Evolutionary conservation across 35 echinoderm and acorn worm genomes (phyloP), one percentile per base, ranked within the genome.

Genomic region (Lytechinus pictus): DNA sequence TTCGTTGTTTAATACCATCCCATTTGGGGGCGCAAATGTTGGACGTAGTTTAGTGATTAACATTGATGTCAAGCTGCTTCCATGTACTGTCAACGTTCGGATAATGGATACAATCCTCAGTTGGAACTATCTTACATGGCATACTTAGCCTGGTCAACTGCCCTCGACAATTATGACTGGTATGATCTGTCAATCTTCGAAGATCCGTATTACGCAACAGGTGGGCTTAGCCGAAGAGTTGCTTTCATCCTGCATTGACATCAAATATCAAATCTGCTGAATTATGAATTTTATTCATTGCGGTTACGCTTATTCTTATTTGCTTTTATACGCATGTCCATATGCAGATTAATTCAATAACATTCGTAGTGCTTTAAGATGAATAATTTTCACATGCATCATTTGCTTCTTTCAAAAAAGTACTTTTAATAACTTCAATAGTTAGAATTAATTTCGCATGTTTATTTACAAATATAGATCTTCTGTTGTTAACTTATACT

Each of bases 121-220:
- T 27, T 57, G 92, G 92, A 93, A 93, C 92, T 93, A 19, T 57
- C 92, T 9, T 93, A 93, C 27, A 93, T 93, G 92, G 53, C 92
- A 55, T 93, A 93, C 57, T 27, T 93, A 12, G 92, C 92, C 8
- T 93, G 92, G 92, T 93, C 92, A 28, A 93, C 92, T 53, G 92
- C 92, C 52, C 92, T 93, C 52, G 92, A 93, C 55, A 93, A 57
- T 93, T 93, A 93, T 57, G 92, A 93, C 53, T 93, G 92, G 92
- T 93, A 93, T 57, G 92, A 93, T 57, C 52, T 13, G 92, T 93
- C 92, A 55, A 11, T 93, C 53, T 93, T 55, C 54, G 92, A 93
- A 27, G 92, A 93, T 9, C 53, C 52, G 53, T 93, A 57, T 93
- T 93, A 93, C 92, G 92, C 53, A 93, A 93, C 92, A 93, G 92